Percentiles rank a stretch among this genome's conserved stretches.
Conservation (phyloP, 64 coral and sea anemone species). For the Astreopora myriophthalma region DNA sequence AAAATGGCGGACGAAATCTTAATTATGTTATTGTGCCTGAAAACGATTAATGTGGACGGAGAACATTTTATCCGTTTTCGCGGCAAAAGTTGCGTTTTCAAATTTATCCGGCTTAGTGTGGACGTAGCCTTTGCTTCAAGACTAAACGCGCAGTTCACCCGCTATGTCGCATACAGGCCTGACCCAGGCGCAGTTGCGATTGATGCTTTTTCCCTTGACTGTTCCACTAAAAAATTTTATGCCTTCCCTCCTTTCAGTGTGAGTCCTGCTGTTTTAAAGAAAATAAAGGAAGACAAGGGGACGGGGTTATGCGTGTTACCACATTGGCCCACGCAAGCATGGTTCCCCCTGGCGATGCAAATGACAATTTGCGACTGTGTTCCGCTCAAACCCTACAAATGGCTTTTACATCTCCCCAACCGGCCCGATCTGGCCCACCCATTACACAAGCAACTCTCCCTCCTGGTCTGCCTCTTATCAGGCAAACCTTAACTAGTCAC, state of each 20-base stretch:
- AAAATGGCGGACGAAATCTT: no score
- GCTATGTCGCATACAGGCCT: background rate
- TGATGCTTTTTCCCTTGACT: constrained; percentile 10
- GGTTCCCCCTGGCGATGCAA: background rate
- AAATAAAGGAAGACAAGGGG: background rate
- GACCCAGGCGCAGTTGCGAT: background rate
- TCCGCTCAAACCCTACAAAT: background rate
- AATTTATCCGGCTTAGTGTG: no score
- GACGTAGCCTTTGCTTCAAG: no score
- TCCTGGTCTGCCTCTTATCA: no score
- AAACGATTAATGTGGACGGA: no score
- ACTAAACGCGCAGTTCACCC: background rate
- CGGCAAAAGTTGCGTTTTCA: no score
- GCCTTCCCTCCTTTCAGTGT: constrained; percentile 18
- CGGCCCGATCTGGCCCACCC: no score
- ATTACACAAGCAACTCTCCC: no score
- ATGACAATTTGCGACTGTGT: background rate
- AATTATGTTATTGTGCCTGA: no score
- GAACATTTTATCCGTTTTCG: no score
- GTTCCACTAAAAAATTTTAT: no score
- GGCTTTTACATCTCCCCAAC: background rate
- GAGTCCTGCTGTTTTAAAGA: background rate
- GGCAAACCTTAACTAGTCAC: no score
- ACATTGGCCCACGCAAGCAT: background rate
- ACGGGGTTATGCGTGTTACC: background rate